These are phyloP conservation scores for Seriola aureovittata DNA, from an alignment of 2,113 vertebrate genomes.

Conservation along the genomic window DNA sequence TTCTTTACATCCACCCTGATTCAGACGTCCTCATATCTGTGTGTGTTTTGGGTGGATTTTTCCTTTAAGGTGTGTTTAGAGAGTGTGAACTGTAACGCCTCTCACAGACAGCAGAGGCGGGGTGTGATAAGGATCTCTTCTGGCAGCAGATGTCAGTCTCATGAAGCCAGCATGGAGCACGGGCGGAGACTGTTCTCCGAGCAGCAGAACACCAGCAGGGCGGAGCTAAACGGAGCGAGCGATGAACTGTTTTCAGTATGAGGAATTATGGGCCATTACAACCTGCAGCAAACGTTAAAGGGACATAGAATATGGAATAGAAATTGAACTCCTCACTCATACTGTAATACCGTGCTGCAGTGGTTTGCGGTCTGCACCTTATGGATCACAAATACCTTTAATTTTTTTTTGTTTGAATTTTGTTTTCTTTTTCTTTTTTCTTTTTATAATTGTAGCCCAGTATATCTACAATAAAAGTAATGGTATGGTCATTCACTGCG, in stretches of 20 bases:
- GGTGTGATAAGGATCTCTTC: slow-evolving; percentile 71
- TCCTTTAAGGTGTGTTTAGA: slow-evolving; percentile 23
- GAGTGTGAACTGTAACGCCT: slow-evolving; percentile 6
- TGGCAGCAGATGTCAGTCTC: slow-evolving; percentile 73
- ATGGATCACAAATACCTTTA: slow-evolving; percentile 92
- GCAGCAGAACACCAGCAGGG: slow-evolving; percentile 85
- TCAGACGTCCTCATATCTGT: background rate
- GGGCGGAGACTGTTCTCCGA: slow-evolving; percentile 55
- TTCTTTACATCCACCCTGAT: background rate
- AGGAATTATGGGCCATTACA: slow-evolving; percentile 86
- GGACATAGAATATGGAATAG: slow-evolving; percentile 75
- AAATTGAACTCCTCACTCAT: slow-evolving; percentile 86
- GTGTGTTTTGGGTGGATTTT: slow-evolving; percentile 41
- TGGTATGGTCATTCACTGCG: slow-evolving; percentile 87
- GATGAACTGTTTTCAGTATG: slow-evolving; percentile 78
- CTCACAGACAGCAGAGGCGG: background rate
- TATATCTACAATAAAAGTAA: slow-evolving; percentile 98
- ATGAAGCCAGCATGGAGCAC: slow-evolving; percentile 55
- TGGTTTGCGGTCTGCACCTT: slow-evolving; percentile 93
- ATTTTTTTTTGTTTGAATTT: slow-evolving; percentile 52
- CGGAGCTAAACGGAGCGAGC: slow-evolving; percentile 78
- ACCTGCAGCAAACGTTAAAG: slow-evolving; percentile 87
- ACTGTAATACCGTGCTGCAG: slow-evolving; percentile 90
- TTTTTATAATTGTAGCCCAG: slow-evolving; percentile 94
- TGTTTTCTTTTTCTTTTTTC: slow-evolving; percentile 71